Evolutionary conservation across 2,797 vertebrate species (phyloP), one percentile per base, ranked within the genome.

Genomic region (Pelodytes ibericus): DNA sequence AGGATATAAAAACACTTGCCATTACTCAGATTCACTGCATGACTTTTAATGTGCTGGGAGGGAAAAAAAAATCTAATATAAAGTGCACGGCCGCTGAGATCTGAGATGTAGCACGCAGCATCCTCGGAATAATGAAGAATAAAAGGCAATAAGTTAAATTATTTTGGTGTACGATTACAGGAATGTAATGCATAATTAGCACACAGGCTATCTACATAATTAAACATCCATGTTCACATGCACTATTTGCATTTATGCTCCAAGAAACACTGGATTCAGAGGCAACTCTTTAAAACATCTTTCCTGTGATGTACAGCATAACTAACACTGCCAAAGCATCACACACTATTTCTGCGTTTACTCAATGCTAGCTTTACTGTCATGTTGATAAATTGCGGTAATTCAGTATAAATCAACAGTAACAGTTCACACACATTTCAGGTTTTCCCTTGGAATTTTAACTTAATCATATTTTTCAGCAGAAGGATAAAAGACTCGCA

Each of bases 11-110:
- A 94, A 95, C 92, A 94, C 88, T 93, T 93, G 91, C 92, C 91
- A 94, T 96, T 95, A 95, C 93, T 95, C 92, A 93, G 93, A 93
- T 93, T 94, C 91, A 92, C 88, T 91, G 90, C 89, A 85, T 89
- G 89, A 88, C 90, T 94, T 93, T 92, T 93, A 92, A 94, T 94
- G 90, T 92, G 86, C 87, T 89, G 86, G 89, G 88, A n/a, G n/a
- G n/a, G n/a, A 89, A 62, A 91, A 60, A 90, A 89, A 90, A 49
- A 91, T 89, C 89, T 89, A 92, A 91, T 92, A 90, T 90, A 86
- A 91, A 89, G 83, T 88, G 81, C 80, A 87, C 85, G 82, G 80
- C 75, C 86, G 80, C 8, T 84, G 84, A 88, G 85, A 84, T 89
- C 80, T 84, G 86, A 88, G 88, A 84, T 90, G 89, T 89, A 92